phyloP scores from a whole-genome alignment of 2,113 vertebrate species.

The Dryoscopus gambensis region DNA sequence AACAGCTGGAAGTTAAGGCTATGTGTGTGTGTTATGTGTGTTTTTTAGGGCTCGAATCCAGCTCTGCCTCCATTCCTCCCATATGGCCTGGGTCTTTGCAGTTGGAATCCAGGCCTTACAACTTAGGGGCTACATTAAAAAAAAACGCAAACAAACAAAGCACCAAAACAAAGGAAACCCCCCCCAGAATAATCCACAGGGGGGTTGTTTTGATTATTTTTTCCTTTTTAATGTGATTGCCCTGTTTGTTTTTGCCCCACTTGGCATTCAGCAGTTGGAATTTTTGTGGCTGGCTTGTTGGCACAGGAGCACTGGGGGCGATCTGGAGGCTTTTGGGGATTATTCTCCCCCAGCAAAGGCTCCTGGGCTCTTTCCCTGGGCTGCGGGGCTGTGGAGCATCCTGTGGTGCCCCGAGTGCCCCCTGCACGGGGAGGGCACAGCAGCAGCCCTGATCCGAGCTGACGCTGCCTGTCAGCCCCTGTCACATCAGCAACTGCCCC shows the following conservation, averaged over 20 bases:
- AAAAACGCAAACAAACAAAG: not conserved
- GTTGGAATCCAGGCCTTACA: not conserved
- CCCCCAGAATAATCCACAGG: not conserved
- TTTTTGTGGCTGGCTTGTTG: not conserved
- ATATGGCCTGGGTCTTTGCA: not conserved
- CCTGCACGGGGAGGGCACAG: not conserved
- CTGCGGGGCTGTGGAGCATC: not conserved
- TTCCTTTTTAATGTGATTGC: not conserved
- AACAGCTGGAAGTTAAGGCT: not conserved
- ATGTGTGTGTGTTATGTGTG: rapidly evolving
- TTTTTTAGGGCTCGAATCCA: not conserved
- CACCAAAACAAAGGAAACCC: not conserved
- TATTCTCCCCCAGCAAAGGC: not conserved
- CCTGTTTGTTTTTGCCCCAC: not conserved
- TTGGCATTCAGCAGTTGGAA: not conserved
- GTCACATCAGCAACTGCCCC: not conserved
- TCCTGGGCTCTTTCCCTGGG: not conserved
- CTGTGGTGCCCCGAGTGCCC: rapidly evolving
- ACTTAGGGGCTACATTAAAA: not conserved
- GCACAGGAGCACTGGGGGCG: not conserved
- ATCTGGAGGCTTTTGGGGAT: not conserved
- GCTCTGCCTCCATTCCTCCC: not conserved
- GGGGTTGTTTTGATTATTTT: not conserved
- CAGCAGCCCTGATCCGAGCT: not conserved
- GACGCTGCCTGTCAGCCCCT: not conserved